Percentiles rank a stretch among this genome's conserved stretches.
These are phyloP conservation scores for Drosophila nasuta DNA, from an alignment of 1,140 invertebrate species.

Conservation along the genomic window DNA sequence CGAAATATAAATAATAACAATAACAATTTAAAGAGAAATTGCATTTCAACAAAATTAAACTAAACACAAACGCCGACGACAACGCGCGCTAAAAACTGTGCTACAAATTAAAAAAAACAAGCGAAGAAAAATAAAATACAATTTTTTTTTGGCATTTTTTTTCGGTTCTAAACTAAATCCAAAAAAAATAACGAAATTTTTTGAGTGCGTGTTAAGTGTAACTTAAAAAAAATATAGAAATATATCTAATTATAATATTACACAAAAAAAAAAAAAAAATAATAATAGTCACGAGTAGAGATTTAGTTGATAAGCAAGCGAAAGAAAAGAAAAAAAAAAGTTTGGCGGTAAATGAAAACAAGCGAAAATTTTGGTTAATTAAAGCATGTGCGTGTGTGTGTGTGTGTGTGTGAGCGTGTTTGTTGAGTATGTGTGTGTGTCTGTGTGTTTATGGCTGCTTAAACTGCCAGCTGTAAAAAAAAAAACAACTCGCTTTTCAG, in stretches of 20 bases:
- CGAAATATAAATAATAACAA: conserved; percentile 3
- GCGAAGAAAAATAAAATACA: not conserved
- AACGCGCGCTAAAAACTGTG: conserved; percentile 50
- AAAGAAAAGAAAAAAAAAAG: conserved; percentile 13
- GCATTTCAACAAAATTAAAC: not conserved
- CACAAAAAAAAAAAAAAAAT: conserved; percentile 1
- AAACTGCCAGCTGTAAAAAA: conserved; percentile 6
- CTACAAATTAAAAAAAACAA: conserved; percentile 7
- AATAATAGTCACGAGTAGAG: conserved; percentile 13
- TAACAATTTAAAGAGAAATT: conserved; percentile 6
- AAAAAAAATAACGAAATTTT: conserved; percentile 32
- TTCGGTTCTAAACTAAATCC: conserved; percentile 1
- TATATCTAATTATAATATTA: conserved; percentile 3
- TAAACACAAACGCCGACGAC: conserved; percentile 30
- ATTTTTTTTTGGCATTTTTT: conserved; percentile 36
- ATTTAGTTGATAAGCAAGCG: conserved; percentile 10
- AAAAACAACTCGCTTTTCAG: conserved; percentile 4
- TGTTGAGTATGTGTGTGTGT: conserved; percentile 6
- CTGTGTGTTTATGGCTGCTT: conserved; percentile 20
- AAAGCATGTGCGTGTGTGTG: conserved; percentile 22
- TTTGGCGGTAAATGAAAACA: conserved; percentile 37
- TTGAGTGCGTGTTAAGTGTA: conserved; percentile 36
- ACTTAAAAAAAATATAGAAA: conserved; percentile 10
- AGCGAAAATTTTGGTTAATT: not conserved
- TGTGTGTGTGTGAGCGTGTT: conserved; percentile 20